Evolutionary conservation across 2,113 vertebrate genomes (phyloP).

Genomic region (Paratilapia polleni): DNA sequence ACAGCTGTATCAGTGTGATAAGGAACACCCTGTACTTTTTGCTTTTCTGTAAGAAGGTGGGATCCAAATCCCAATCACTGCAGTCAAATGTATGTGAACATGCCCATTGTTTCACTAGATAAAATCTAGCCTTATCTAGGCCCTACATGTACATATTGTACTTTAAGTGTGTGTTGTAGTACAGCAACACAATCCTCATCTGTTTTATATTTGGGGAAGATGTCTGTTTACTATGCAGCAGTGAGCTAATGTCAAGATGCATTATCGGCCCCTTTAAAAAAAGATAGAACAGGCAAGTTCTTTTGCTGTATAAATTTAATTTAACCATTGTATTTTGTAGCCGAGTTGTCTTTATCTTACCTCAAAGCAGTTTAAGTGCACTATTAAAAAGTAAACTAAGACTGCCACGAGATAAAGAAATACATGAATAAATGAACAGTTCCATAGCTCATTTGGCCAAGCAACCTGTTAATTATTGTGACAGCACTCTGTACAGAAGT

Average conservation of each 20-base stretch:
- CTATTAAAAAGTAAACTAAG: neutral
- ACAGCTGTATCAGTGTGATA: neutral
- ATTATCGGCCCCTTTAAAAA: neutral
- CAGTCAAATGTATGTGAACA: neutral
- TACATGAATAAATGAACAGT: neutral
- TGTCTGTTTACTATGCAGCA: neutral
- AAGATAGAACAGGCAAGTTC: neutral
- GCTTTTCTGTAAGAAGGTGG: neutral
- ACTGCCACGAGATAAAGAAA: neutral
- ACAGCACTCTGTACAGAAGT: too few relatives aligned
- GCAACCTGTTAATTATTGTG: too few relatives aligned
- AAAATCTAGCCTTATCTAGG: neutral
- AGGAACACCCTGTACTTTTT: neutral
- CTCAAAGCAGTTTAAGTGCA: neutral
- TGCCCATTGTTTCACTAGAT: neutral
- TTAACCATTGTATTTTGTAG: neutral
- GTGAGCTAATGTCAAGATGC: neutral
- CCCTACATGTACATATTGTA: neutral
- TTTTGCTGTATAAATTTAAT: neutral
- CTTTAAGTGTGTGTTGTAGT: neutral
- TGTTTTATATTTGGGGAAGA: constrained; percentile 11
- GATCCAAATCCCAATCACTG: neutral
- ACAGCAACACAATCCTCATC: neutral
- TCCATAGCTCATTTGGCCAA: too few relatives aligned
- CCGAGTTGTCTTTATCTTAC: neutral